phyloP scores from a whole-genome alignment of 1,140 invertebrate species.

The Saccostrea echinata region DNA sequence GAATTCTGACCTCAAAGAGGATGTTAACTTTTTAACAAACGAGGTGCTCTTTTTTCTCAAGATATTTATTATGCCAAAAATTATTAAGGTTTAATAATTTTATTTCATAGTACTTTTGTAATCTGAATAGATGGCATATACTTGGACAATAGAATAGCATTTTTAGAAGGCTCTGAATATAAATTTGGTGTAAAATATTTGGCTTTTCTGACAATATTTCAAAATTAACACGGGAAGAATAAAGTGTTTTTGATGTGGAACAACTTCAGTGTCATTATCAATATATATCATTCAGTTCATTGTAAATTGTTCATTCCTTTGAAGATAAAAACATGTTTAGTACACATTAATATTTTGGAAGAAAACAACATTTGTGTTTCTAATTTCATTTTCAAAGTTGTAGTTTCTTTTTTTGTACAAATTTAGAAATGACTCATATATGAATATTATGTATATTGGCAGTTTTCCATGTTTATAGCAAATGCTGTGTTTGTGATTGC shows the following conservation, averaged over 20 bases:
- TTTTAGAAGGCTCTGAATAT: not conserved
- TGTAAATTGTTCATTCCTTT: not conserved
- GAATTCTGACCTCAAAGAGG: not conserved
- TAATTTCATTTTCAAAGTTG: slow-evolving; percentile 21
- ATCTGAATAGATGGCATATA: not conserved
- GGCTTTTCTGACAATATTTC: not conserved
- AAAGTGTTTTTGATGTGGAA: not conserved
- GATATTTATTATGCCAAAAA: slow-evolving; percentile 25
- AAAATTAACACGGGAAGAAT: not conserved
- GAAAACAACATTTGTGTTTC: not conserved
- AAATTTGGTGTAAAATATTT: not conserved
- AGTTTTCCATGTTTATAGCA: slow-evolving; percentile 35
- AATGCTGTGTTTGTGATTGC: not conserved
- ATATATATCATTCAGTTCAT: not conserved
- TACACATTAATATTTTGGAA: not conserved
- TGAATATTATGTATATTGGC: not conserved
- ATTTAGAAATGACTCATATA: slow-evolving; percentile 18
- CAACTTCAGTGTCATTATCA: too few species aligned
- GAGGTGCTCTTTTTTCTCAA: not conserved
- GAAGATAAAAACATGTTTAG: too few species aligned
- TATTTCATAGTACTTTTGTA: not conserved
- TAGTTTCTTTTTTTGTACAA: slow-evolving; percentile 4
- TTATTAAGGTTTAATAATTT: not conserved
- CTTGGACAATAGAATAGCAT: not conserved
- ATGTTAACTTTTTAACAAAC: not conserved